These are phyloP conservation scores for Microplitis deprimator DNA, from an alignment of 2,888 invertebrate genomes.

Conservation along the genomic window DNA sequence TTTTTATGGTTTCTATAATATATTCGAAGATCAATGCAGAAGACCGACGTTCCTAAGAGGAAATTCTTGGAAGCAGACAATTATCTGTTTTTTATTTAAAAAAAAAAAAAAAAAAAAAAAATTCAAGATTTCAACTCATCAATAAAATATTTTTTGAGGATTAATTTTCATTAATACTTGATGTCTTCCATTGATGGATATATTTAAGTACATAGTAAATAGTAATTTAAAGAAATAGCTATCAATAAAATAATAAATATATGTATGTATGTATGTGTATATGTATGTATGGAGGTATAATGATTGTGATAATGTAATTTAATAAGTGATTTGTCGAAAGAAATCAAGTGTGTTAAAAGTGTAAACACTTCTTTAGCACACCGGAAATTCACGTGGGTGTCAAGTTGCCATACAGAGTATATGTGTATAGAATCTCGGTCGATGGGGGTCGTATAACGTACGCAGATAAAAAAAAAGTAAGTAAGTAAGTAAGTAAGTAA, in stretches of 20 bases:
- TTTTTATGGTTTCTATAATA: constrained; percentile 1
- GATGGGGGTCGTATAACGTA: constrained; percentile 22
- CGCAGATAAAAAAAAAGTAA: constrained; percentile 24
- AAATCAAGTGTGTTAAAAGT: constrained; percentile 21
- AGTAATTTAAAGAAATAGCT: not conserved
- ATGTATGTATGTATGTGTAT: constrained; percentile 11
- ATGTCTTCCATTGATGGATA: not conserved
- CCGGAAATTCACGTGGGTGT: constrained; percentile 50
- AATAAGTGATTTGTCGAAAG: constrained; percentile 3
- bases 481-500: constrained; percentile 30
- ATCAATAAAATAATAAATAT: not conserved
- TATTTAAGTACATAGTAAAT: not conserved
- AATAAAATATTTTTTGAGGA: not conserved
- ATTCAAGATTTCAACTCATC: not conserved
- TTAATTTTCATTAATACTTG: not conserved
- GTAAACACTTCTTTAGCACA: constrained; percentile 22
- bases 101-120: not conserved
- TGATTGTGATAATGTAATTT: not conserved
- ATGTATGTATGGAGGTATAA: constrained; percentile 9
- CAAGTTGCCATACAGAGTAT: constrained; percentile 41
- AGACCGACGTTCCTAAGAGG: not conserved
- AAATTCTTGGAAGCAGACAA: not conserved
- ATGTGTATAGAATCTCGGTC: constrained; percentile 43
- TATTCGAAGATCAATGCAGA: not conserved
- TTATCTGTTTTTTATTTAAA: not conserved